Conservation (phyloP, 1,140 invertebrate genomes). For the Aphis craccivora region DNA sequence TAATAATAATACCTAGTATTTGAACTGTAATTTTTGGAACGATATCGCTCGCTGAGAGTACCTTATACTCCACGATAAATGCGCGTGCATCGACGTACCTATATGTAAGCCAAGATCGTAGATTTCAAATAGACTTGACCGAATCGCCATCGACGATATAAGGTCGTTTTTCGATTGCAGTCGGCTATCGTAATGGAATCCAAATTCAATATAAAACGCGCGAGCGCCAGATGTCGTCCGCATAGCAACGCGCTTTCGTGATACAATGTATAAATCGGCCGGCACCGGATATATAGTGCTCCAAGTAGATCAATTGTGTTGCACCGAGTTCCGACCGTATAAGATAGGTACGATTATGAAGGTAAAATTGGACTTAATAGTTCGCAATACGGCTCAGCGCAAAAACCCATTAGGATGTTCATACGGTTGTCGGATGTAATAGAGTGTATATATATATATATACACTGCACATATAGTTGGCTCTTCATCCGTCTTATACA, state of each 20-base stretch:
- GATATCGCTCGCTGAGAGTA: not conserved
- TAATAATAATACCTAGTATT: not conserved
- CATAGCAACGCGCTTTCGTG: not conserved
- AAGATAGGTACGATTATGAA: conserved; percentile 5
- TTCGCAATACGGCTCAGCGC: not conserved
- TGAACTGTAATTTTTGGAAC: not conserved
- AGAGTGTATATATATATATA: no score
- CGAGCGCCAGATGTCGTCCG: not conserved
- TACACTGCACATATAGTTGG: not conserved
- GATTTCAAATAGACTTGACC: not conserved
- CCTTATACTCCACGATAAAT: not conserved
- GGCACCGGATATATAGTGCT: not conserved
- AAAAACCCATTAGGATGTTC: not conserved
- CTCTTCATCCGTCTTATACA: not conserved
- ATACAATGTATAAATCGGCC: not conserved
- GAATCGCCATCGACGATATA: not conserved
- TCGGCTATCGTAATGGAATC: not conserved
- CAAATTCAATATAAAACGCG: not conserved
- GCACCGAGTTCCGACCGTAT: no score
- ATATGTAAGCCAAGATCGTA: not conserved
- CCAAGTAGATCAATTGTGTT: not conserved
- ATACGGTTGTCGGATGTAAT: conserved; percentile 27
- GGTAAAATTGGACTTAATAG: conserved; percentile 15
- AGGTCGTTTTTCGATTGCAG: not conserved
- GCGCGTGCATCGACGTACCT: no score